Evolutionary conservation across 2,113 vertebrate genomes (phyloP).

Genomic region (Gracilinanus agilis): DNA sequence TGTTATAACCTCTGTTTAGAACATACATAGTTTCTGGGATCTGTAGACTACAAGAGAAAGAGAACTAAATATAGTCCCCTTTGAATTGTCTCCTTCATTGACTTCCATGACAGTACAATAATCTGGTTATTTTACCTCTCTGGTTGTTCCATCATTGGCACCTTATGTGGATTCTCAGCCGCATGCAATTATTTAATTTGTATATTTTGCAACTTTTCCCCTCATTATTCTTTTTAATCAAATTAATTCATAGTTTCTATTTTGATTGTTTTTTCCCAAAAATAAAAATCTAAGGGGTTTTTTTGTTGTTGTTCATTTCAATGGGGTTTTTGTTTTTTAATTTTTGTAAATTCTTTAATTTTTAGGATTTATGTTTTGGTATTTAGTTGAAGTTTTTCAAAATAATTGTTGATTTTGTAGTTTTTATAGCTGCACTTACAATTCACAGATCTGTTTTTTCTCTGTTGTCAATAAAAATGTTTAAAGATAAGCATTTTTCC

Average conservation of each 20-base stretch:
- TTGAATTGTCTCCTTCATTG: neutral
- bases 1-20: neutral
- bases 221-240: neutral
- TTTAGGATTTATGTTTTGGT: neutral
- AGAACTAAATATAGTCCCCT: constrained; percentile 1
- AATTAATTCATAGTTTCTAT: neutral
- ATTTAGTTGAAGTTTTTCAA: neutral
- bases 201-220: neutral
- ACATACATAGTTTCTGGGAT: neutral
- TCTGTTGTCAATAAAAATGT: neutral
- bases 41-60: neutral
- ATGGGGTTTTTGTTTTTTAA: neutral
- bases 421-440: neutral
- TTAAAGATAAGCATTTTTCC: neutral
- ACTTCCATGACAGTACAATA: neutral
- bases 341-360: neutral
- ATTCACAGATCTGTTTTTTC: neutral
- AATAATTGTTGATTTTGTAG: neutral
- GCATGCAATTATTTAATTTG: neutral
- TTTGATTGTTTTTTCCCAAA: neutral
- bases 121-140: neutral
- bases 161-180: neutral
- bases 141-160: neutral
- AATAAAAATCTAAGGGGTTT: neutral
- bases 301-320: neutral